Evolutionary conservation across 2,113 vertebrate genomes (phyloP).

Genomic region (Pachyramphus minor): DNA sequence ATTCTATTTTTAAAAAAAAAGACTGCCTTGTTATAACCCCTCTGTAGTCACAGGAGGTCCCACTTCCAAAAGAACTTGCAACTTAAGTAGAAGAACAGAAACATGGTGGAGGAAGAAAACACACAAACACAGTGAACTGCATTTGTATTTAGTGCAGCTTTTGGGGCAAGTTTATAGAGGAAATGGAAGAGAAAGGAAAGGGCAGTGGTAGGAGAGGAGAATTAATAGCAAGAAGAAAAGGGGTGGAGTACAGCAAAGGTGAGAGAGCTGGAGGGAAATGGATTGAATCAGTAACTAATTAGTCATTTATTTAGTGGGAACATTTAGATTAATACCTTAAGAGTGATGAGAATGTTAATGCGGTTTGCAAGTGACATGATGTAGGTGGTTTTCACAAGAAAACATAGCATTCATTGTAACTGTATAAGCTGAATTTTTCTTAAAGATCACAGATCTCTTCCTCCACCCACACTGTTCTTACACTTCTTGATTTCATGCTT

Average conservation of each 20-base stretch:
- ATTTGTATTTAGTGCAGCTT: not conserved
- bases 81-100: not conserved
- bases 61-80: not conserved
- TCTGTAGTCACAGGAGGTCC: not conserved
- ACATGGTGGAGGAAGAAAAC: not conserved
- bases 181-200: not conserved
- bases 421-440: constrained; percentile 50
- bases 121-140: not conserved
- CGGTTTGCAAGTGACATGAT: constrained; percentile 40
- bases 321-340: constrained; percentile 27
- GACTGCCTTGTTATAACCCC: not conserved
- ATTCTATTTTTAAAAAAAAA: not conserved
- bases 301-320: constrained; percentile 13
- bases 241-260: not conserved
- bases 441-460: constrained; percentile 58
- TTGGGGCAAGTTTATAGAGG: not conserved
- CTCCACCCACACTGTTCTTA: constrained; percentile 45
- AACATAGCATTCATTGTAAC: constrained; percentile 47
- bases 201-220: not conserved
- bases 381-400: constrained; percentile 58
- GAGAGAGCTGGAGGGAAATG: not conserved
- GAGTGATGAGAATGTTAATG: constrained; percentile 31
- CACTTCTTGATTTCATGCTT: constrained; percentile 43
- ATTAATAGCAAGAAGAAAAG: not conserved
- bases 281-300: constrained; percentile 5